Base-by-base conservation (phyloP, 2,113 vertebrate genomes). In the Eleginops maclovinus region DNA sequence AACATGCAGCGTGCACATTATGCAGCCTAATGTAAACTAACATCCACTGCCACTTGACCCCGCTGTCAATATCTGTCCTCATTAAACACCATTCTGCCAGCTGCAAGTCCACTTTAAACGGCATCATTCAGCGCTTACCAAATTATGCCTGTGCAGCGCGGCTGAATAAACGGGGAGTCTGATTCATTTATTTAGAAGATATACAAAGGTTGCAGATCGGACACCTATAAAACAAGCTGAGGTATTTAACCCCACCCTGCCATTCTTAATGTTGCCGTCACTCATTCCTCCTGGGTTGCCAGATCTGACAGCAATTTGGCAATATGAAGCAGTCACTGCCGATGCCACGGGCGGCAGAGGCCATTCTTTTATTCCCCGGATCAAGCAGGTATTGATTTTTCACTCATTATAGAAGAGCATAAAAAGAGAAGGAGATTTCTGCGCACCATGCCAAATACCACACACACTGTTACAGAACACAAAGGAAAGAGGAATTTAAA, bases 11-110 rank as follows among this genome's bases (percentile, higher is more conserved):
- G 3, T 54, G 24, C 79, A 54, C 79, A 85, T 86, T 87, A 87
- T 70, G 74, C 85, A 47, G 64, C 66, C 84, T 90, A 88, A 91
- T 91, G 90, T 89, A 93, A 93, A 91, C 91, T 83, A 88, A 89
- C 90, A 85, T 87, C 80, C 71, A 81, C 72, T 67, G 76, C 85
- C 88, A 87, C 89, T 91, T 93, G 91, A 93, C 93, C 93, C 87
- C 40, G 79, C 88, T 79, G 90, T 92, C 92, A 77, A 92, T 93
- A 92, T 87, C 87, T 63, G 87, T 90, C 88, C 93, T 93, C 93
- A 90, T 93, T 94, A 94, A 93, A 93, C 90, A 84, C 87, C 79
- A 51, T 71, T 78, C 62, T 19, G 64, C 88, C 80, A 64, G 85
- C 86, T 73, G 69, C 81, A 44, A 86, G 87, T 79, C 88, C 76